Conservation (phyloP, 2,888 invertebrate species). For the Drosophila subquinaria region DNA sequence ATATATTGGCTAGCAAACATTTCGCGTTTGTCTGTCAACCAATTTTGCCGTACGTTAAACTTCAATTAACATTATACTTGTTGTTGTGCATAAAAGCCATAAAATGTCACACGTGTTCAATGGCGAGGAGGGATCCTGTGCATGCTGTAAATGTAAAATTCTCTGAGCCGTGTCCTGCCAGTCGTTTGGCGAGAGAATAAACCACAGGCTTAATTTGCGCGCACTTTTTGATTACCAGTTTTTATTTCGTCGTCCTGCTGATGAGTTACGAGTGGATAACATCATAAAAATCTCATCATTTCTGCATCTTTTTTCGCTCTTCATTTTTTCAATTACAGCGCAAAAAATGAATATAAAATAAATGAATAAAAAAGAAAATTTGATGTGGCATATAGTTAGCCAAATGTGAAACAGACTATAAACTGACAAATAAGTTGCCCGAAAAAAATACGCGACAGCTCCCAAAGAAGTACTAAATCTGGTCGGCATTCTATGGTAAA, state of each 20-base stretch:
- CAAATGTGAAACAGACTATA: slow-evolving; percentile 61
- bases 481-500: neutral
- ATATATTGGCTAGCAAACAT: neutral
- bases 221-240: slow-evolving; percentile 66
- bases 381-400: slow-evolving; percentile 56
- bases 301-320: slow-evolving; percentile 17
- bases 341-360: slow-evolving; percentile 31
- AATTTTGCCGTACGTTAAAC: slow-evolving; percentile 39
- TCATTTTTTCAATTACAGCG: slow-evolving; percentile 65
- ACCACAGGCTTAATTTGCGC: slow-evolving; percentile 65
- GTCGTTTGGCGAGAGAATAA: slow-evolving; percentile 52
- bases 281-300: slow-evolving; percentile 73
- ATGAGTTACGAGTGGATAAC: slow-evolving; percentile 68
- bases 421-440: slow-evolving; percentile 58
- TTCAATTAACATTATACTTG: slow-evolving; percentile 59
- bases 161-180: slow-evolving; percentile 43
- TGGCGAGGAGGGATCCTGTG: slow-evolving; percentile 28
- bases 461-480: slow-evolving; percentile 4
- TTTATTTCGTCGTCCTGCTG: slow-evolving; percentile 59
- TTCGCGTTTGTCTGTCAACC: slow-evolving; percentile 15
- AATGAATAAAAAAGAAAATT: slow-evolving; percentile 16
- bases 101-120: slow-evolving; percentile 63
- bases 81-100: slow-evolving; percentile 61
- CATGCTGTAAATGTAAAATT: slow-evolving; percentile 40
- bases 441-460: slow-evolving; percentile 22